Evolutionary conservation across 2,888 invertebrate genomes (phyloP), one percentile per base, ranked within the genome.

Genomic region (Nezara viridula): DNA sequence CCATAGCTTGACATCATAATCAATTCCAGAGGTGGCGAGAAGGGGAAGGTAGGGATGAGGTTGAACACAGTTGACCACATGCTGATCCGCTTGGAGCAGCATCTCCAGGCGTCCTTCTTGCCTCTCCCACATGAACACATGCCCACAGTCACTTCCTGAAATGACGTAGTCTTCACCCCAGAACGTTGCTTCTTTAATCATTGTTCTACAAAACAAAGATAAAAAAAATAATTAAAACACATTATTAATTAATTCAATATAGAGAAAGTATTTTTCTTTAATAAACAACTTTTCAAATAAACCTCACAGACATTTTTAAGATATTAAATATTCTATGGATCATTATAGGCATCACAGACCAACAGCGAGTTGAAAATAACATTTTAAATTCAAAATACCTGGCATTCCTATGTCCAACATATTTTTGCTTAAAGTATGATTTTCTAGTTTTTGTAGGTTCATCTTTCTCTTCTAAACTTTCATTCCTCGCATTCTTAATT

Each of bases 71-170:
- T 97, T 97, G 86, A 97, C 97, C 0, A 96, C 96, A 92, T 97
- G 97, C 90, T 95, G 95, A 93, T 97, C 97, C 9, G 96, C 97
- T 92, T 96, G 95, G 90, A 97, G 93, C 0, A 96, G 93, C 95
- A 96, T 96, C 52, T 96, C 95, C 89, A 97, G 93, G 91, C 95
- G 94, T 0, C 95, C 96, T 0, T 95, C 95, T 85, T 95, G 93
- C 60, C 96, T 94, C 89, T 97, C 95, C 97, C 97, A 97, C 55
- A 96, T 94, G 92, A 97, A 97, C 24, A 97, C 96, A 92, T 97
- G 97, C 0, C 97, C 97, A 93, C 97, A 97, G 93, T 97, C 97
- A 24, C 96, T 97, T n/a, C 97, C 97, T 40, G 96, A 96, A 95
- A 97, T 95, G 24, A 97, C 95, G 93, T 95, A 96, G 91, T 96